Conservation (phyloP, 64 coral and sea anemone genomes). For the Montipora sp. region DNA sequence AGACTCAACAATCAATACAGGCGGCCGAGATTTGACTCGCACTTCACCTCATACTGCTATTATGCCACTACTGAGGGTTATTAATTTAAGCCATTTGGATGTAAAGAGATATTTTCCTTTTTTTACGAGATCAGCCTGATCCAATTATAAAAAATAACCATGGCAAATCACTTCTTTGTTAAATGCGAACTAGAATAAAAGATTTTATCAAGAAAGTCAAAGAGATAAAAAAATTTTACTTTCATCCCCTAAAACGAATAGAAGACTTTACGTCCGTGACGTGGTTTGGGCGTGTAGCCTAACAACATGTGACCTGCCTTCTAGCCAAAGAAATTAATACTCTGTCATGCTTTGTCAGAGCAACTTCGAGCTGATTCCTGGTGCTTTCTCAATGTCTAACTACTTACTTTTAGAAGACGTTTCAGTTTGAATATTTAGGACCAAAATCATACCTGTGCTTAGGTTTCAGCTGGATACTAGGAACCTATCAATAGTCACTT, state of each 20-base stretch:
- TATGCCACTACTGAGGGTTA: background rate
- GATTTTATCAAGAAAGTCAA: background rate
- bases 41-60: background rate
- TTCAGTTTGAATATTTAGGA: too few relatives aligned
- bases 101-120: slow-evolving; percentile 41
- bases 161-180: background rate
- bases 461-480: background rate
- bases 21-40: background rate
- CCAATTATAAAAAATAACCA: background rate
- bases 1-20: background rate
- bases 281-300: background rate
- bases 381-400: too few relatives aligned
- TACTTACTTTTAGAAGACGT: too few relatives aligned
- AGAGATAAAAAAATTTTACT: too few relatives aligned
- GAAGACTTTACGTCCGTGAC: background rate
- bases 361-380: too few relatives aligned
- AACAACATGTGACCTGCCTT: background rate
- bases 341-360: too few relatives aligned
- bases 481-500: background rate
- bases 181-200: background rate
- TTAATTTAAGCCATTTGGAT: background rate
- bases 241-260: background rate
- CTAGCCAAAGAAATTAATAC: too few relatives aligned
- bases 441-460: background rate
- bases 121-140: background rate